phyloP scores from a whole-genome alignment of 2,797 vertebrate genomes.

The Lagocephalus sceleratus region DNA sequence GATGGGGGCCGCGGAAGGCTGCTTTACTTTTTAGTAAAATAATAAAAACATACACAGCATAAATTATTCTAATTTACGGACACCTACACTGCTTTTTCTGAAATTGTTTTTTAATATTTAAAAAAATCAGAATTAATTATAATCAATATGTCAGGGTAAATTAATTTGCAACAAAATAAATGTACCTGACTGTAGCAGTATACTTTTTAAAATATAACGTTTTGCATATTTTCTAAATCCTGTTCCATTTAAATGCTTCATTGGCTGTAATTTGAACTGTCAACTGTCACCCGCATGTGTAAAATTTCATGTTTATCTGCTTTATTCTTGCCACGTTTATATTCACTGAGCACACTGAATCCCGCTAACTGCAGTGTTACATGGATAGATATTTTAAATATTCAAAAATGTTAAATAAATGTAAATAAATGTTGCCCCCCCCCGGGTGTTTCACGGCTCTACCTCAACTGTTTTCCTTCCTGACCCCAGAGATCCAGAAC shows the following conservation, averaged over 20 bases:
- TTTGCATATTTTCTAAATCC: background rate
- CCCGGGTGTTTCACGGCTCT: background rate
- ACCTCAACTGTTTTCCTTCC: background rate
- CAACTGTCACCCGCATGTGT: too few species aligned
- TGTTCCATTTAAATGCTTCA: background rate
- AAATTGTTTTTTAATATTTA: background rate
- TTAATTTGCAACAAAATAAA: background rate
- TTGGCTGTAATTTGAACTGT: too few species aligned
- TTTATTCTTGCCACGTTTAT: too few species aligned
- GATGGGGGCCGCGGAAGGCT: conserved; percentile 9
- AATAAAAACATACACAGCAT: conserved; percentile 9
- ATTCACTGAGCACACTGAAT: too few species aligned
- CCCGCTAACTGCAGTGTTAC: too few species aligned
- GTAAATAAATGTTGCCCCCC: too few species aligned
- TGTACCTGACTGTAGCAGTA: background rate
- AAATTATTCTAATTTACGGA: background rate
- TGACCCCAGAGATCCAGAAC: background rate
- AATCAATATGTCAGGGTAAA: background rate
- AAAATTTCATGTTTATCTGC: too few species aligned
- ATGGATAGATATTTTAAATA: too few species aligned
- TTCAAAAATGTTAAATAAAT: too few species aligned
- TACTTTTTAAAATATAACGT: background rate
- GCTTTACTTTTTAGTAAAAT: conserved; percentile 21
- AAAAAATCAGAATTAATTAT: too few species aligned
- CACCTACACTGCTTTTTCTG: background rate